Conservation (phyloP, 2,888 invertebrate genomes). For the Callimorpha dominula region DNA sequence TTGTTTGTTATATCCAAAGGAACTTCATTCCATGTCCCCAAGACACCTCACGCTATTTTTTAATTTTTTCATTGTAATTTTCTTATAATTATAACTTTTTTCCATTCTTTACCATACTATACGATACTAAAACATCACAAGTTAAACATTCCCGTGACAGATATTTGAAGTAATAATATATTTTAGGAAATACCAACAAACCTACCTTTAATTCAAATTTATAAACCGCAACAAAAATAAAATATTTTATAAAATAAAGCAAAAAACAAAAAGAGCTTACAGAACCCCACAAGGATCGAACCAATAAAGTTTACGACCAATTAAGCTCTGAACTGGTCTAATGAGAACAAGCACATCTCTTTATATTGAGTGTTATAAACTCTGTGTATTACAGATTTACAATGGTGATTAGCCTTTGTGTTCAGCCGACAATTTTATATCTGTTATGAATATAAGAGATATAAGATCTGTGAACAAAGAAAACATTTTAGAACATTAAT, state of each 20-base stretch:
- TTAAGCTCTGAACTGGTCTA: constrained; percentile 46
- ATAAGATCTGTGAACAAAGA: constrained; percentile 5
- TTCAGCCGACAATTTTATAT: constrained; percentile 52
- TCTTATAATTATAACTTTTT: too few relatives aligned
- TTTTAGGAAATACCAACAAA: not conserved
- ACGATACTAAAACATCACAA: too few relatives aligned
- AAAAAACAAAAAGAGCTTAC: constrained; percentile 11
- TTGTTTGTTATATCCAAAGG: too few relatives aligned
- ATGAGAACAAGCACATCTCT: constrained; percentile 41
- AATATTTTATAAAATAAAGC: not conserved
- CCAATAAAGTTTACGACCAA: constrained; percentile 43
- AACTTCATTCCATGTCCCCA: too few relatives aligned
- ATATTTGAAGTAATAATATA: too few relatives aligned
- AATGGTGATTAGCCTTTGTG: constrained; percentile 66
- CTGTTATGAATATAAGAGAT: constrained; percentile 7
- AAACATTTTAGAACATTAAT: constrained; percentile 1
- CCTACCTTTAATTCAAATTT: not conserved
- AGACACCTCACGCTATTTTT: too few relatives aligned
- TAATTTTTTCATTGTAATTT: too few relatives aligned
- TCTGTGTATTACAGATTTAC: constrained; percentile 66
- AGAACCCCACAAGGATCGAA: constrained; percentile 19
- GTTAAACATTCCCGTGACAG: too few relatives aligned
- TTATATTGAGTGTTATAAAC: constrained; percentile 44
- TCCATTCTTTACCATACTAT: too few relatives aligned
- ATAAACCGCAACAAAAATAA: not conserved